Base-by-base conservation (phyloP, 2,888 invertebrate genomes). In the Drosophila algonquin region DNA sequence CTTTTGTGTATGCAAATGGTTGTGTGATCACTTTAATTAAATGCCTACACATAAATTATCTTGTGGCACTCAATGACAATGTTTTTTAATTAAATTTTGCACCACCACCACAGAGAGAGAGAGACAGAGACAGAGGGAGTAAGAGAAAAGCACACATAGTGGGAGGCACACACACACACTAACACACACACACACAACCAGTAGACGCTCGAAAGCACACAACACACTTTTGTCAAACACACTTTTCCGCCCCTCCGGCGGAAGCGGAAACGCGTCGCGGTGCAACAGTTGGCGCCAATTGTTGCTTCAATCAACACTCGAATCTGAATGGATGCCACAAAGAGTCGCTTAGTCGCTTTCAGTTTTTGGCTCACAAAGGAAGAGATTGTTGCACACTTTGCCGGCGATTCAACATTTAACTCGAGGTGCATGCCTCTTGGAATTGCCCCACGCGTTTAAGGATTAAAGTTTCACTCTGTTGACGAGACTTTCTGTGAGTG, bases 201-300 rank as follows among this genome's bases (percentile, higher is more conserved):
- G 10, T 21, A 52, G 58, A 63, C 83, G 75, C 83, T 62, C 71
- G 77, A 81, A 84, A 77, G 83, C 79, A 71, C 77, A 86, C 83
- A 77, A 71, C 81, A 71, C 81, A 83, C 64, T 81, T 80, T 77
- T 67, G 75, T 76, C 61, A 62, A 40, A 18, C 18, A 74, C 70
- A 45, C 46, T 67, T 71, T 40, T 40, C 40, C 40, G 40, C 40
- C 40, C 40, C 40, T 35, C 14, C 40, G 40, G 40, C 40, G 40
- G 35, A 65, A 77, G 69, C 44, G 70, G 51, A 71, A 75, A 65
- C 76, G 68, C 68, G 73, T 74, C 73, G 70, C 72, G 77, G 75
- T 53, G 80, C 86, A 86, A 86, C 85, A 86, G 81, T 87, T 87
- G 87, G 80, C 82, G 80, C 79, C 88, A 84, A 86, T 88, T 86